Percentiles rank a stretch among this genome's conserved stretches.
Conservation (phyloP, 2,797 vertebrate species). For the Strix occidentalis region DNA sequence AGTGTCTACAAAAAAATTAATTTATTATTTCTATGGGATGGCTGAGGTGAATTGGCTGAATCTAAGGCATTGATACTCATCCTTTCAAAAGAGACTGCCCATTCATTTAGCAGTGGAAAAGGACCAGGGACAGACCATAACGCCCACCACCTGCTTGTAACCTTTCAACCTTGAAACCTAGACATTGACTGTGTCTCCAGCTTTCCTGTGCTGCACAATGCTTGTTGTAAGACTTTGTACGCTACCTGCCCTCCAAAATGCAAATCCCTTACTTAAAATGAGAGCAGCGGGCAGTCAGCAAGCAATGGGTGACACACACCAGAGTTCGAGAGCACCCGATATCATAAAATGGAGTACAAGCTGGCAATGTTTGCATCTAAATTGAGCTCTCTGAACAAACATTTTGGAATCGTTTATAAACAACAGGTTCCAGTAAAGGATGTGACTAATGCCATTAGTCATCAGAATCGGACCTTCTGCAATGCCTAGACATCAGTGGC, state of each 20-base stretch:
- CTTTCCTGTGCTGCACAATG: not conserved
- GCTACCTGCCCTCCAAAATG: not conserved
- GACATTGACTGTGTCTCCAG: not conserved
- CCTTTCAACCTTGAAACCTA: not conserved
- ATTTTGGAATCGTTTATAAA: slow-evolving; percentile 7
- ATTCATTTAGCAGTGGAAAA: not conserved
- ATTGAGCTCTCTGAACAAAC: not conserved
- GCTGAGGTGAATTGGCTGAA: not conserved
- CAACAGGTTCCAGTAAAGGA: slow-evolving; percentile 56
- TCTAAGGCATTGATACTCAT: not conserved
- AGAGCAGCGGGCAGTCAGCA: not conserved
- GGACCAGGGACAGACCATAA: too few species aligned
- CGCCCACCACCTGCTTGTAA: not conserved
- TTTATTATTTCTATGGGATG: not conserved
- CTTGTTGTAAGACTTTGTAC: not conserved
- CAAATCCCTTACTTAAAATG: slow-evolving; percentile 4
- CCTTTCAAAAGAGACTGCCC: not conserved
- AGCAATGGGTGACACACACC: not conserved
- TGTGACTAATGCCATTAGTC: slow-evolving; percentile 64
- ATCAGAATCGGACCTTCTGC: not conserved
- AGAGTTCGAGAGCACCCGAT: not conserved
- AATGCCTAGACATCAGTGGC: not conserved
- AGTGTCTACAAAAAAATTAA: not conserved
- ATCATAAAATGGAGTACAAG: not conserved
- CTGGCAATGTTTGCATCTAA: not conserved